Conservation (phyloP, 2,888 invertebrate species). For the Scelioninae gen. 2 region DNA sequence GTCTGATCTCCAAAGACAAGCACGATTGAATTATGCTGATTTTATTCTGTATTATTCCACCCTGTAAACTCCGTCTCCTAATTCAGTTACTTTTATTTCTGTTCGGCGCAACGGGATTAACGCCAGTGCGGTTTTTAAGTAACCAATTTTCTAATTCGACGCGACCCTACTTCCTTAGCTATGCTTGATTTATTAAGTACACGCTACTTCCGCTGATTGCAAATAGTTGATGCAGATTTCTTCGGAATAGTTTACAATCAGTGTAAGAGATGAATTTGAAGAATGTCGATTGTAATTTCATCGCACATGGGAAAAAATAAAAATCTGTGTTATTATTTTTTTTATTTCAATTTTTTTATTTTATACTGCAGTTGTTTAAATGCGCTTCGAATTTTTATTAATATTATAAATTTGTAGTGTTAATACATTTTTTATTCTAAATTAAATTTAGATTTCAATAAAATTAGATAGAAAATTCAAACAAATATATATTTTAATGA, state of each 20-base stretch:
- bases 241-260: not conserved
- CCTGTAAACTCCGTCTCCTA: conserved; percentile 54
- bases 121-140: conserved; percentile 74
- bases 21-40: conserved; percentile 75
- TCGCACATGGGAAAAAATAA: no score
- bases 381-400: no score
- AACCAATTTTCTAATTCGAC: conserved; percentile 75
- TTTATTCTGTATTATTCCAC: conserved; percentile 73
- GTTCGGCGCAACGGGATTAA: conserved; percentile 68
- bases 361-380: no score
- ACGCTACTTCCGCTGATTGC: conserved; percentile 60
- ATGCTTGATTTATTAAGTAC: conserved; percentile 67
- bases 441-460: no score
- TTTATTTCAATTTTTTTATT: no score
- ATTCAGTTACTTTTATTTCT: conserved; percentile 53
- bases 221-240: conserved; percentile 58
- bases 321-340: no score
- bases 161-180: conserved; percentile 41
- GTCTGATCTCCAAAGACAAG: conserved; percentile 72
- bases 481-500: no score
- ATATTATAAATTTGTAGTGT: no score
- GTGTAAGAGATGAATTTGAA: no score
- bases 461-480: no score
- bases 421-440: no score
- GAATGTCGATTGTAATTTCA: no score